Base-by-base conservation (phyloP, 1,140 invertebrate species). In the Pinna nobilis region DNA sequence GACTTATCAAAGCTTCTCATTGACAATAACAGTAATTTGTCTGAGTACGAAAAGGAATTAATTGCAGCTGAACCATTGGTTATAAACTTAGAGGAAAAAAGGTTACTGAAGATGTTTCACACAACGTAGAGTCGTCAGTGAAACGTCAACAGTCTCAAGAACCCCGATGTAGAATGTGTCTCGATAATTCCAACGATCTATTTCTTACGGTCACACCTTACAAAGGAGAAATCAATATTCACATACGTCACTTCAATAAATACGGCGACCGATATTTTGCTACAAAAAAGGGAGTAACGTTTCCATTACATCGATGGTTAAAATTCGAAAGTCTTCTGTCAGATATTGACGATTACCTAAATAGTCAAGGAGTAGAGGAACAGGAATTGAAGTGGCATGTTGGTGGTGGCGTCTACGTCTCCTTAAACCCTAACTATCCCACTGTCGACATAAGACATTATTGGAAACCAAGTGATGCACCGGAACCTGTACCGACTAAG, bases 361-460 rank as follows among this genome's bases (percentile, higher is more conserved):
- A 59, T 6, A 59, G 9, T 20, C 11, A 0, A 33, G 33, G 55
- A 18, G 18, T 33, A 59, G 55, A 59, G 30, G 30, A 33, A 15
- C 9, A 33, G 35, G 66, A 55, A 44, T 35, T 20, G 4, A 15
- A 37, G 9, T 53, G 53, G 25, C 67, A 69, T 69, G 23, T 69
- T 18, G 67, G 67, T 11, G 67, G 55, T 18, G 55, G 39, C 11
- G 67, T 69, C 4, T 69, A 47, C 13, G 67, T 70, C 20, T 60
- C 57, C 0, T 32, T 70, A 7, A 37, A 32, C 11, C 30, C 55
- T 3, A 30, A 28, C 23, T 61, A 50, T 25, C 57, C 68, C 1
- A 61, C 57, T 61, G 68, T 70, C 0, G 57, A 70, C 23, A 70
- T 70, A 61, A 50, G 68, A 37, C 55, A 70, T 35, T 70, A 49